These are phyloP conservation scores for Bradypus variegatus DNA, from an alignment of 2,797 vertebrate species.

Conservation along the genomic window DNA sequence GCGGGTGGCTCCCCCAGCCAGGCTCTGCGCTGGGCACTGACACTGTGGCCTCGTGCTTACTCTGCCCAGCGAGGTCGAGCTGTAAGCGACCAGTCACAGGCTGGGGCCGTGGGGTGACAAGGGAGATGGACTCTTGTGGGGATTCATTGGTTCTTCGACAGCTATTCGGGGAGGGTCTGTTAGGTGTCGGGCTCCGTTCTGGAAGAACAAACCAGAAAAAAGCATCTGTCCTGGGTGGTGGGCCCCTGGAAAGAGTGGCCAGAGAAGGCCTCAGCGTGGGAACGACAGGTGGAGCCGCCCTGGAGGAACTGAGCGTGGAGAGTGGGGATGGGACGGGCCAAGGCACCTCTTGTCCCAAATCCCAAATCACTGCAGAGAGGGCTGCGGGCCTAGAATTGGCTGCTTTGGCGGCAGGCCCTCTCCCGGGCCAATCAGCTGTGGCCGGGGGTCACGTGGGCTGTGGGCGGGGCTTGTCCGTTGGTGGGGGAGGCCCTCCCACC, in stretches of 20 bases:
- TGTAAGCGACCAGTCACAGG: background rate
- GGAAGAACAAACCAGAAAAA: background rate
- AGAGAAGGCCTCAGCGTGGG: background rate
- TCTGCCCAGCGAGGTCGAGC: too few species aligned
- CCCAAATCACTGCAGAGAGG: background rate
- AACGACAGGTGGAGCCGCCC: background rate
- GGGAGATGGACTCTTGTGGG: background rate
- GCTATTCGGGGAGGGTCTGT: background rate
- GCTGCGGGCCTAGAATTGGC: too few species aligned
- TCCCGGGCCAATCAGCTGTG: too few species aligned
- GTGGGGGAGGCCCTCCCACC: background rate
- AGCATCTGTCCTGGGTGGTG: fast-evolving
- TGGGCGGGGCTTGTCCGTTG: too few species aligned
- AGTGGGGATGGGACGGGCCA: background rate
- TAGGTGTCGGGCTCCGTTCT: background rate
- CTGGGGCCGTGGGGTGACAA: fast-evolving
- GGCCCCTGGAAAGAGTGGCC: background rate
- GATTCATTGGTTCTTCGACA: background rate
- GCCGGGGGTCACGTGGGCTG: too few species aligned
- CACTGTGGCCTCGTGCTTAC: fast-evolving
- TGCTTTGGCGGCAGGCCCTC: too few species aligned
- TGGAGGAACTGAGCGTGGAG: background rate
- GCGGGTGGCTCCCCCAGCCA: fast-evolving
- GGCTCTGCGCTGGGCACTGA: fast-evolving
- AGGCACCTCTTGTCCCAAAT: background rate